Percentiles rank a stretch among this genome's conserved stretches.
Conservation (phyloP, 1,140 invertebrate genomes). For the Bathynomus jamesi region DNA sequence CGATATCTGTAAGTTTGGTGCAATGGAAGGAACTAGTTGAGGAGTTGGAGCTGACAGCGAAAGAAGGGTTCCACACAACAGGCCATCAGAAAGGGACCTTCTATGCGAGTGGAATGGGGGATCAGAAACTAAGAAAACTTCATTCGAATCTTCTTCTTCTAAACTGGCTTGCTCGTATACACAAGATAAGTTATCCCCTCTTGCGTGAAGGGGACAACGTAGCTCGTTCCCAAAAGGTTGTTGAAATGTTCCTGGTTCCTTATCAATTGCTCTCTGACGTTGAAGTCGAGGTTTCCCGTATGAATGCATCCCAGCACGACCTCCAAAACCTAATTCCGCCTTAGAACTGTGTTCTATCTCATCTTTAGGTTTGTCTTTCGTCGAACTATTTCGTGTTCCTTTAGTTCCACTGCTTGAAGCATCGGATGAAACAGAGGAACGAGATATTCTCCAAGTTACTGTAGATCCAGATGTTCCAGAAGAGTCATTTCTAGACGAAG, state of each 20-base stretch:
- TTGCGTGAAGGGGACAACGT: slow-evolving; percentile 28
- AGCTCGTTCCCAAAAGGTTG: slow-evolving; percentile 8
- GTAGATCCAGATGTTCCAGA: slow-evolving; percentile 60
- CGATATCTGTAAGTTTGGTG: no score
- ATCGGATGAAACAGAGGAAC: slow-evolving; percentile 35
- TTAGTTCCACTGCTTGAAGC: slow-evolving; percentile 21
- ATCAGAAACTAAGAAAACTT: slow-evolving; percentile 13
- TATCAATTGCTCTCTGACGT: slow-evolving; percentile 28
- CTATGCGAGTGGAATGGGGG: slow-evolving; percentile 3
- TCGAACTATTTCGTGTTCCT: slow-evolving; percentile 6
- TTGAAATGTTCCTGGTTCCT: slow-evolving; percentile 18
- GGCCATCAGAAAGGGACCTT: slow-evolving; percentile 4
- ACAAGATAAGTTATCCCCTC: slow-evolving; percentile 30
- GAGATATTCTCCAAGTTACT: slow-evolving; percentile 65
- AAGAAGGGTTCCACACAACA: slow-evolving; percentile 8
- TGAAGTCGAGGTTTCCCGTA: slow-evolving; percentile 25
- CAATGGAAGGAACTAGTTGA: background rate
- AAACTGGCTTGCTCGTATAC: slow-evolving; percentile 35
- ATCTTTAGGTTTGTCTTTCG: slow-evolving; percentile 11
- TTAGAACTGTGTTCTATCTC: background rate
- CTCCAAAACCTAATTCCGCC: background rate
- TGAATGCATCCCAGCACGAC: slow-evolving; percentile 4
- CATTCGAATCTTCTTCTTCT: slow-evolving; percentile 22
- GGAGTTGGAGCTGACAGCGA: background rate
- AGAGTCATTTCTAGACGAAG: slow-evolving; percentile 69